Evolutionary conservation across 2,888 invertebrate genomes (phyloP).

Genomic region (Drosophila affinis): DNA sequence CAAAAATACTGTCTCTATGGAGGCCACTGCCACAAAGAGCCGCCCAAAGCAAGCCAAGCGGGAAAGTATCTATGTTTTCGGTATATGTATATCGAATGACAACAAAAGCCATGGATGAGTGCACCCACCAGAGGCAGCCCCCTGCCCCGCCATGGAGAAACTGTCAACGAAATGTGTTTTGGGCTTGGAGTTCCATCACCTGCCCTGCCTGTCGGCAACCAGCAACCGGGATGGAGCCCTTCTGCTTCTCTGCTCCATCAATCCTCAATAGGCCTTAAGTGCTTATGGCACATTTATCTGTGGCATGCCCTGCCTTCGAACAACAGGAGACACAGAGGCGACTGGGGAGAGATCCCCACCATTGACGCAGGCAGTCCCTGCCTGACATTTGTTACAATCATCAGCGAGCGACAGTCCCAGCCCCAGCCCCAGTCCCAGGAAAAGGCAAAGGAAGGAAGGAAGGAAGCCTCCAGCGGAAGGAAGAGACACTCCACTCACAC

Average conservation of each 20-base stretch:
- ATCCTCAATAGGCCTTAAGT: constrained; percentile 49
- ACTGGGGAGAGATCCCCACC: constrained; percentile 8
- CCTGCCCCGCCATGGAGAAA: constrained; percentile 18
- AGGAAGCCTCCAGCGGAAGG: constrained; percentile 46
- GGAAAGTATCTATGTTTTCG: constrained; percentile 54
- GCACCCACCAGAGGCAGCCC: constrained; percentile 42
- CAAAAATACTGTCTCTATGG: constrained; percentile 49
- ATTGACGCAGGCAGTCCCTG: constrained; percentile 33
- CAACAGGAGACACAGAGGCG: constrained; percentile 8
- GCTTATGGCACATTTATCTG: constrained; percentile 51
- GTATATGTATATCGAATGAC: constrained; percentile 52
- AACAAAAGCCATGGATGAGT: constrained; percentile 48
- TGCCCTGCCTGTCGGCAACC: constrained; percentile 26
- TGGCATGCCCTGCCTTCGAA: constrained; percentile 24
- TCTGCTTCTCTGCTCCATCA: constrained; percentile 23
- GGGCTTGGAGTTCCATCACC: constrained; percentile 20
- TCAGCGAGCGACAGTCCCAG: neutral
- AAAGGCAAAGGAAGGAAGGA: constrained; percentile 20
- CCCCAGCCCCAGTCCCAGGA: neutral
- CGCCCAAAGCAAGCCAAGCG: constrained; percentile 57
- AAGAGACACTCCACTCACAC: constrained; percentile 46
- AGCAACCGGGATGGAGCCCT: constrained; percentile 3
- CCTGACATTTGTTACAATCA: constrained; percentile 60
- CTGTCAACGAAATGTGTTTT: constrained; percentile 35
- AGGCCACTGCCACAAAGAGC: constrained; percentile 47